Base-by-base conservation (phyloP, 2,797 vertebrate species). In the Pseudomugil gertrudae region DNA sequence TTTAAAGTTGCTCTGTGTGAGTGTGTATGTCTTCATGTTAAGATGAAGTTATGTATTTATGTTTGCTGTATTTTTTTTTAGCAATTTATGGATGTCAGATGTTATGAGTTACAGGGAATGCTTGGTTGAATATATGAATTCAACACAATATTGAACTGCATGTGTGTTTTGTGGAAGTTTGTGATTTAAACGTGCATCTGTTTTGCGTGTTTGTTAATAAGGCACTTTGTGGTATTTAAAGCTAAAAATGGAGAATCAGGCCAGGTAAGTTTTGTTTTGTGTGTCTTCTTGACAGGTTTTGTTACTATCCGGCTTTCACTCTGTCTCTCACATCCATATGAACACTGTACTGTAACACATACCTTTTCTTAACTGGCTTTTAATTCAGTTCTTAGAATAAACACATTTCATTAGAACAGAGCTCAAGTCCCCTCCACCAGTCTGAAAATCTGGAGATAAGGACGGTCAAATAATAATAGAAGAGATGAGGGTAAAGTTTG, bases 81-180 rank as follows among this genome's bases (percentile, higher is more conserved):
- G 21, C 65, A 57, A 61, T 23, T 17, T 70, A 55, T 35, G 35
- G 65, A 66, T 80, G 74, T 78, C 57, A 62, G 71, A 73, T 70
- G 68, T 70, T 78, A 80, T 82, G 80, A 78, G 68, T 66, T 70
- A 71, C 83, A 70, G 38, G 58, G 64, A 57, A 74, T 69, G 63
- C 56, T 79, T 73, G 77, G 76, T 58, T 78, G 33, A 71, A 59
- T 63, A 80, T 83, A 85, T 88, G 64, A 82, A 63, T 82, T 50
- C 73, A 59, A 68, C 66, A 66, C 69, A 54, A 62, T 72, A 66
- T 81, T 64, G 53, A 56, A 72, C 60, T 60, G 58, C 35, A 65
- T 35, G 36, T 33, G 53, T 58, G 57, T 66, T 68, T 45, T 60
- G 4, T 65, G 58, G 66, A 69, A 57, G 47, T 63, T 56, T 65